Conservation (phyloP, 2,113 vertebrate species). For the Neogobius melanostomus region DNA sequence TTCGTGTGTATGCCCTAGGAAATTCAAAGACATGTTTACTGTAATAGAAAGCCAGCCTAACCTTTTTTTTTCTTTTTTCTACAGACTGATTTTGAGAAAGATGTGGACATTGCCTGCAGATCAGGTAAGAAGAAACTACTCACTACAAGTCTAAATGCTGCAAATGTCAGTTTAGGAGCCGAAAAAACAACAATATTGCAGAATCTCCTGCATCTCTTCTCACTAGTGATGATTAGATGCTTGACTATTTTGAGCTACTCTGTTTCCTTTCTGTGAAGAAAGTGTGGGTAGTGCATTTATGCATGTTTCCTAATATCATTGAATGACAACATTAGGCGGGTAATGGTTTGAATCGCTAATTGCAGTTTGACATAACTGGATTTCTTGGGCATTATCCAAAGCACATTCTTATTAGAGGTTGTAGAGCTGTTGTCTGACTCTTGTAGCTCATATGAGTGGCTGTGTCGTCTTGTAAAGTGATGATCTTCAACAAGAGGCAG, state of each 20-base stretch:
- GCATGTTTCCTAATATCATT: conserved; percentile 18
- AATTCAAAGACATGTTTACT: neutral
- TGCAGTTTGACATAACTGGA: too few relatives aligned
- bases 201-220: too few relatives aligned
- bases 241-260: conserved; percentile 4
- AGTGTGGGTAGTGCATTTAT: conserved; percentile 3
- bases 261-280: conserved; percentile 27
- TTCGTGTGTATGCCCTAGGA: conserved; percentile 22
- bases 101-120: conserved; percentile 98
- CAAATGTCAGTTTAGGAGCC: neutral
- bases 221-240: neutral
- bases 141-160: neutral
- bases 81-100: conserved; percentile 99
- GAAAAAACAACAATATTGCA: conserved; percentile 19
- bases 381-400: conserved; percentile 31
- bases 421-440: conserved; percentile 20
- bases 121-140: conserved; percentile 86
- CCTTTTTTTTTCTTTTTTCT: conserved; percentile 15
- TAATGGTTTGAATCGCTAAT: neutral
- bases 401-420: conserved; percentile 29
- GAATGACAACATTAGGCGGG: neutral
- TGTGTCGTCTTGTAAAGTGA: conserved; percentile 33
- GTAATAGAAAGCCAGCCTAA: conserved; percentile 24
- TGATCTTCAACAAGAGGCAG: conserved; percentile 25
- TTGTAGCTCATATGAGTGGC: conserved; percentile 24